Conservation (phyloP, 1,140 invertebrate genomes). For the Phortica variegata region DNA sequence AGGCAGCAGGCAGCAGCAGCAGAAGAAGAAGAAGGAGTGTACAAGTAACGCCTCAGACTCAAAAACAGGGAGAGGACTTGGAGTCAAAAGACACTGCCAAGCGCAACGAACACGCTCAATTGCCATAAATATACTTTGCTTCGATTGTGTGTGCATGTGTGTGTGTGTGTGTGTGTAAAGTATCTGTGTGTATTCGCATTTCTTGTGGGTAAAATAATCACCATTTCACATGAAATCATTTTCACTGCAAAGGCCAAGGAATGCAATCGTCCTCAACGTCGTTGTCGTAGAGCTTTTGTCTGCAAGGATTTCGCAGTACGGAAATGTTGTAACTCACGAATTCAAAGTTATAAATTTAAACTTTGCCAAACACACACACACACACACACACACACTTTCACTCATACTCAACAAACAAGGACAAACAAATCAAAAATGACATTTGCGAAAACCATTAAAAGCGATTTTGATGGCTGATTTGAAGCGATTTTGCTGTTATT, state of each 20-base stretch:
- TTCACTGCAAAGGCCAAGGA: constrained; percentile 37
- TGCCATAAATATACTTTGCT: constrained; percentile 48
- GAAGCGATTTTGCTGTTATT: too few relatives aligned
- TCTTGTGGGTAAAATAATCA: constrained; percentile 53
- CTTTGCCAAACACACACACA: constrained; percentile 13
- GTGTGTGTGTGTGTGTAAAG: not conserved
- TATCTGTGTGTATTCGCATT: constrained; percentile 20
- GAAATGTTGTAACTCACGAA: constrained; percentile 2
- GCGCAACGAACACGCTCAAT: constrained; percentile 43
- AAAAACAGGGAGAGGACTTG: constrained; percentile 17
- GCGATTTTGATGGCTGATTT: too few relatives aligned
- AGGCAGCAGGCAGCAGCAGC: constrained; percentile 40
- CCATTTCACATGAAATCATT: constrained; percentile 57
- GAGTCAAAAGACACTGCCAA: constrained; percentile 35
- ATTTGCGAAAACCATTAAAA: constrained; percentile 17
- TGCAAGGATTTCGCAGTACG: not conserved
- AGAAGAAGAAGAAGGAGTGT: constrained; percentile 8
- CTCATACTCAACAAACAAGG: constrained; percentile 38
- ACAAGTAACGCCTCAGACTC: not conserved
- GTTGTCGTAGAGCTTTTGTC: too few relatives aligned
- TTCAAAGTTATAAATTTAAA: constrained; percentile 30
- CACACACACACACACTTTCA: too few relatives aligned
- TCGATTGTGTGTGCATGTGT: not conserved
- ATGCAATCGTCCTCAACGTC: constrained; percentile 35
- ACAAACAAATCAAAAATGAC: constrained; percentile 50